Evolutionary conservation across 2,888 invertebrate genomes (phyloP).

Genomic region (Lissonota sp.): DNA sequence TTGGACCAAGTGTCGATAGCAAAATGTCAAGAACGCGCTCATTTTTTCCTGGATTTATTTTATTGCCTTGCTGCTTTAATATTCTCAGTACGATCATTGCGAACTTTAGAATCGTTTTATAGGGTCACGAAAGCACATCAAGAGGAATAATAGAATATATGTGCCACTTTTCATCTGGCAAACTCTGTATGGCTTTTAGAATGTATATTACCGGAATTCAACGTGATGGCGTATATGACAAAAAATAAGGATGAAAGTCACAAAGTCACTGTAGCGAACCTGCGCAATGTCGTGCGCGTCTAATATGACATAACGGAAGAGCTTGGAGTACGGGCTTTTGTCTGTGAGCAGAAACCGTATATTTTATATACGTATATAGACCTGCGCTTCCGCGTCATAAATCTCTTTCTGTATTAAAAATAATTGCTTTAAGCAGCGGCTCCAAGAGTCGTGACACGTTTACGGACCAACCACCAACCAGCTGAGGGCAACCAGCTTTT

Average conservation of each 20-base stretch:
- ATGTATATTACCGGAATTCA: too few relatives aligned
- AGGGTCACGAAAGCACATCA: too few relatives aligned
- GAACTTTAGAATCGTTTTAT: too few relatives aligned
- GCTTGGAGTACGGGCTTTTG: slow-evolving; percentile 36
- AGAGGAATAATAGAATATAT: too few relatives aligned
- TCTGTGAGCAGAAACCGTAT: slow-evolving; percentile 4
- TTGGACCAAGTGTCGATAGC: neutral
- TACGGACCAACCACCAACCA: slow-evolving; percentile 63
- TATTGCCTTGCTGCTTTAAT: too few relatives aligned
- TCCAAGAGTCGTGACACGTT: slow-evolving; percentile 64
- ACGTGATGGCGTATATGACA: slow-evolving; percentile 8
- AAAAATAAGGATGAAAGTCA: slow-evolving; percentile 2
- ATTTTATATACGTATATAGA: slow-evolving; percentile 1
- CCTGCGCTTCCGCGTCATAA: slow-evolving; percentile 69
- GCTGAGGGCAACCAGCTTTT: slow-evolving; percentile 34
- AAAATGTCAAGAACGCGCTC: neutral
- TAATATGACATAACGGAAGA: slow-evolving; percentile 25
- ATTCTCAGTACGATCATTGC: too few relatives aligned
- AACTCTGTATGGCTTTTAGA: too few relatives aligned
- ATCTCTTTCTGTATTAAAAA: slow-evolving; percentile 78
- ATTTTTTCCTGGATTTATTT: too few relatives aligned
- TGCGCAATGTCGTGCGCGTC: slow-evolving; percentile 5
- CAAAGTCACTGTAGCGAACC: slow-evolving; percentile 11
- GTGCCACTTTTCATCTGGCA: too few relatives aligned
- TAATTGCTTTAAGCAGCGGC: slow-evolving; percentile 75